Percentiles rank a stretch among this genome's conserved stretches.
Conservation (phyloP, 2,797 vertebrate genomes). For the Enteromius anoplus region DNA sequence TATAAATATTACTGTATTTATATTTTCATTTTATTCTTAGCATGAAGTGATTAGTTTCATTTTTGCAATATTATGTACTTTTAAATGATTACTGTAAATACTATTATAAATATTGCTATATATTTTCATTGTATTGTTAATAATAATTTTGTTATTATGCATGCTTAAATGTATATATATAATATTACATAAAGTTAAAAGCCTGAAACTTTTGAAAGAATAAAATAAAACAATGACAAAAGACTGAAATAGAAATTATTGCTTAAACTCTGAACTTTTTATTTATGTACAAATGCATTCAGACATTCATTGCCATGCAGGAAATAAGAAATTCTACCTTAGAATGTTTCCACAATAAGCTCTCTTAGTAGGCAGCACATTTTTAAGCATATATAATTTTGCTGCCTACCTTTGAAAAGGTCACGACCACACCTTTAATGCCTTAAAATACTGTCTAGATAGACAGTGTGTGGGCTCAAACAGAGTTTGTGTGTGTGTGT, state of each 20-base stretch:
- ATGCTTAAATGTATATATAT: not conserved
- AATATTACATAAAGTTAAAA: not conserved
- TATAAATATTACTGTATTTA: not conserved
- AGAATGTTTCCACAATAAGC: not conserved
- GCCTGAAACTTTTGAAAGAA: not conserved
- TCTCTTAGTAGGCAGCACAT: slow-evolving; percentile 1
- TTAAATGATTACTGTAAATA: not conserved
- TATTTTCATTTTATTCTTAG: not conserved
- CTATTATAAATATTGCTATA: not conserved
- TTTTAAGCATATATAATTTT: slow-evolving; percentile 7
- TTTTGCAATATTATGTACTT: not conserved
- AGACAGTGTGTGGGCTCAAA: not conserved
- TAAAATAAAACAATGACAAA: not conserved
- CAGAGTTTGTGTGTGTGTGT: not conserved
- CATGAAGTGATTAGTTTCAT: not conserved
- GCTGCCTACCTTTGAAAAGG: not conserved
- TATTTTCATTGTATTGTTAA: not conserved
- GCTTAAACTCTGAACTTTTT: not conserved
- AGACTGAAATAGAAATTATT: not conserved
- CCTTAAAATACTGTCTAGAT: not conserved
- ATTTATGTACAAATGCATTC: not conserved
- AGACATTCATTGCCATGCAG: not conserved
- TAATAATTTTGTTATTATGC: not conserved
- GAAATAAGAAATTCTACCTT: not conserved
- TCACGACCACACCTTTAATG: not conserved